These are phyloP conservation scores for Pseudomyrmex gracilis DNA, from an alignment of 1,140 invertebrate species.

Conservation along the genomic window DNA sequence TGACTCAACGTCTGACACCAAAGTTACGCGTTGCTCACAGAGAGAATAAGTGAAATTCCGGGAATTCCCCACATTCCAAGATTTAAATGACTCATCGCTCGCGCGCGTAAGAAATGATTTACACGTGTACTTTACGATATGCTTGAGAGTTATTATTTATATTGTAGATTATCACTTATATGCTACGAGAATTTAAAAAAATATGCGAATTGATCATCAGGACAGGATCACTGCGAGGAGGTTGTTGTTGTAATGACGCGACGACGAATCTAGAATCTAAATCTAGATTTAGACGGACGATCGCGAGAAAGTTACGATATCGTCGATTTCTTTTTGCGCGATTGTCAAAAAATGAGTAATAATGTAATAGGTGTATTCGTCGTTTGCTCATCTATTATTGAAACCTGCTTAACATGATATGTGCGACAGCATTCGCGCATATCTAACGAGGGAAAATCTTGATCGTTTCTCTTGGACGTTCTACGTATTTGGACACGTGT, in stretches of 20 bases:
- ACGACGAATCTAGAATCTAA: constrained; percentile 46
- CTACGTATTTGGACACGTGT: background rate
- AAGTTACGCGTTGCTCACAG: background rate
- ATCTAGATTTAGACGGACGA: too few relatives aligned
- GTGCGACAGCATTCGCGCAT: constrained; percentile 61
- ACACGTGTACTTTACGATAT: background rate
- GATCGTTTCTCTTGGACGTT: background rate
- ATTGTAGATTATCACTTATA: constrained; percentile 69
- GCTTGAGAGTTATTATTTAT: constrained; percentile 36
- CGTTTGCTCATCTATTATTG: constrained; percentile 35
- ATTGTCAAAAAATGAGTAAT: constrained; percentile 33
- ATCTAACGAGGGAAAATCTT: background rate
- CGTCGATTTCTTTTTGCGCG: constrained; percentile 78
- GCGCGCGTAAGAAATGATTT: background rate
- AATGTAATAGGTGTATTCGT: constrained; percentile 4
- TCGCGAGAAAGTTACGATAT: constrained; percentile 76
- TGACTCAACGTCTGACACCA: background rate
- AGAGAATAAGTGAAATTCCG: background rate
- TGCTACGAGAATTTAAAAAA: background rate
- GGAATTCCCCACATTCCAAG: background rate
- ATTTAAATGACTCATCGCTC: background rate
- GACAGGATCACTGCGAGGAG: constrained; percentile 57
- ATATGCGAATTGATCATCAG: too few relatives aligned
- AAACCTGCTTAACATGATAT: constrained; percentile 35
- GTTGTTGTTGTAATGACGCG: constrained; percentile 68